Conservation (phyloP, 1,140 invertebrate genomes). For the Drosophila sturtevanti region DNA sequence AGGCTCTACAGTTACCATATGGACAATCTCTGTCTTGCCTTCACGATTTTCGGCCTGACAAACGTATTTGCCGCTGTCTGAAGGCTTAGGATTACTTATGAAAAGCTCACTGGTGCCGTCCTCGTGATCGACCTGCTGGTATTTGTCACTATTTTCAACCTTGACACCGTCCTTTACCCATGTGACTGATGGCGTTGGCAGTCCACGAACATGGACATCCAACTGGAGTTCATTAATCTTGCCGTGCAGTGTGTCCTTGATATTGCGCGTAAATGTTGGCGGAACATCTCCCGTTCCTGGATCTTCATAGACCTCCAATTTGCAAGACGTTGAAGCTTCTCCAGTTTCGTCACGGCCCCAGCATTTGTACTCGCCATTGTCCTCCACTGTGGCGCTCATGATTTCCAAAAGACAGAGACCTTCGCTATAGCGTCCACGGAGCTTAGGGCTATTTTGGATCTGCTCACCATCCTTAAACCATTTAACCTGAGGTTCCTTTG, state of each 20-base stretch:
- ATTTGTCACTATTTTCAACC: conserved; percentile 83
- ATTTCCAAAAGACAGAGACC: conserved; percentile 87
- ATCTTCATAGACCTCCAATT: conserved; percentile 70
- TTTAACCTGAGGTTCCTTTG: conserved; percentile 88
- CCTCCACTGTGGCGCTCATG: conserved; percentile 84
- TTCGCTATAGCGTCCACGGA: conserved; percentile 85
- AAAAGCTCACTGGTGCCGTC: conserved; percentile 89
- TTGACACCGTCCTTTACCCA: conserved; percentile 91
- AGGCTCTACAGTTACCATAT: conserved; percentile 71
- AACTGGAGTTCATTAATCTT: conserved; percentile 89
- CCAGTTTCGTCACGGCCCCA: conserved; percentile 85
- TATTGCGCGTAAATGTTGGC: conserved; percentile 81
- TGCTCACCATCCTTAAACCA: conserved; percentile 89
- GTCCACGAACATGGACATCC: conserved; percentile 89
- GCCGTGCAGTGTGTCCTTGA: conserved; percentile 86
- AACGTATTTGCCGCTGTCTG: conserved; percentile 89
- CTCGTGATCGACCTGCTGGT: conserved; percentile 84
- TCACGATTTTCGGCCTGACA: conserved; percentile 86
- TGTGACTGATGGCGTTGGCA: conserved; percentile 88
- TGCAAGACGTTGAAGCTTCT: conserved; percentile 70
- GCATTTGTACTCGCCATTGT: conserved; percentile 87
- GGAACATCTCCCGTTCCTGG: conserved; percentile 78
- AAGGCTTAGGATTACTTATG: conserved; percentile 85
- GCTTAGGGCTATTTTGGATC: conserved; percentile 82
- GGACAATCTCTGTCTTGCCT: conserved; percentile 75